These are phyloP conservation scores for Rhadinocentrus ornatus DNA, from an alignment of 2,797 vertebrate species.

Conservation along the genomic window DNA sequence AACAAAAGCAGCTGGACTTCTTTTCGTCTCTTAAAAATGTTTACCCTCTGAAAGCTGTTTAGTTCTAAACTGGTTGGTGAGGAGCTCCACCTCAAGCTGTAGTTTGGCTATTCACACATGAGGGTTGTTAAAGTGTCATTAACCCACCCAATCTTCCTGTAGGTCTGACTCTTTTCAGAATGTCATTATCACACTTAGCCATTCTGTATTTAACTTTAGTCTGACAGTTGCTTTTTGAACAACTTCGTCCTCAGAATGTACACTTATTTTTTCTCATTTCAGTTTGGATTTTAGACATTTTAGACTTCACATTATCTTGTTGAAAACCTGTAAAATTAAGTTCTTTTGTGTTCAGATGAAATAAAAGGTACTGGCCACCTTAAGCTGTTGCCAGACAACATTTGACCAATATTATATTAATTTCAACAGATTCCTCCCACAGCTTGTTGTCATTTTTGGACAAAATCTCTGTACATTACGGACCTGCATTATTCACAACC, in stretches of 20 bases:
- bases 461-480: neutral
- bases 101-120: too few relatives aligned
- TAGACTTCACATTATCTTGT: conserved; percentile 19
- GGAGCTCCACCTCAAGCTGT: too few relatives aligned
- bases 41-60: too few relatives aligned
- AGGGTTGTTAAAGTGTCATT: too few relatives aligned
- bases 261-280: neutral
- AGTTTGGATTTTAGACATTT: neutral
- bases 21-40: too few relatives aligned
- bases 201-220: neutral
- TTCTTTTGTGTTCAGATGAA: conserved; percentile 4
- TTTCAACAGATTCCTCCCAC: neutral
- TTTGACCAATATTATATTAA: neutral
- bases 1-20: too few relatives aligned
- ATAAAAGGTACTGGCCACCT: neutral
- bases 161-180: too few relatives aligned
- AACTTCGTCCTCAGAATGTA: conserved; percentile 13
- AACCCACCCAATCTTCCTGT: too few relatives aligned
- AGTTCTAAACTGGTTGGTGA: too few relatives aligned
- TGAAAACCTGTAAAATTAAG: conserved; percentile 16
- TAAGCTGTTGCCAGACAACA: neutral
- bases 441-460: conserved; percentile 3
- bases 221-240: neutral
- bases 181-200: too few relatives aligned
- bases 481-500: conserved; percentile 17